These are phyloP conservation scores for Epizoanthus rinbou DNA, from an alignment of 92 coral and sea anemone species.

Conservation along the genomic window DNA sequence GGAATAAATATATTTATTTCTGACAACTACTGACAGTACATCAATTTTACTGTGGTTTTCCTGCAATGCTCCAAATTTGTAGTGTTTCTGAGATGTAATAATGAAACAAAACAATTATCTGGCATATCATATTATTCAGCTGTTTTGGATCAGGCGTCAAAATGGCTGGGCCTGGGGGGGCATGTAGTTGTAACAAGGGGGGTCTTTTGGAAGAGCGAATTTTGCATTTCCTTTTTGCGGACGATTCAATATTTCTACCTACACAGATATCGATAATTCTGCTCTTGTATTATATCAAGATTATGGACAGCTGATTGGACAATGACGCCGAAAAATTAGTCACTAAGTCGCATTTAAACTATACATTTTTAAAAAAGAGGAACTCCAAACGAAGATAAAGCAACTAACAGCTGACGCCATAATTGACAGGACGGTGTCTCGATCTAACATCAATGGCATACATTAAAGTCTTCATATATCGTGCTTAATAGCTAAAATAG, in stretches of 20 bases:
- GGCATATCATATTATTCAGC: too few species aligned
- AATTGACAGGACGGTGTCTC: neutral
- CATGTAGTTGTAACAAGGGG: too few species aligned
- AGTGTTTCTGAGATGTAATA: too few species aligned
- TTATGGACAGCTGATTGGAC: slow-evolving; percentile 4
- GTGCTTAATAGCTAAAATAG: neutral
- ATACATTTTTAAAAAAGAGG: too few species aligned
- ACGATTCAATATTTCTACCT: neutral
- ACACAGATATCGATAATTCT: neutral
- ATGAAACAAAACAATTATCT: too few species aligned
- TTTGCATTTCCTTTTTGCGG: neutral
- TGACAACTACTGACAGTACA: too few species aligned
- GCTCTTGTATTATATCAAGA: neutral
- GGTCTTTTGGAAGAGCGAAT: too few species aligned
- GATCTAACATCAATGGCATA: neutral
- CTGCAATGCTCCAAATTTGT: too few species aligned
- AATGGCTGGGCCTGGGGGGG: too few species aligned
- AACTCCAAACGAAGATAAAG: neutral
- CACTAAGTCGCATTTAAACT: neutral
- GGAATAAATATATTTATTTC: too few species aligned
- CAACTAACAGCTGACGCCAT: slow-evolving; percentile 30
- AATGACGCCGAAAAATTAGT: neutral
- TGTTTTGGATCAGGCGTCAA: too few species aligned
- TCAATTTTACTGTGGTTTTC: too few species aligned
- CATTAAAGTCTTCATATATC: neutral